A percentile compares a stretch with the other conserved stretches of the same genome.
Evolutionary conservation across 2,113 vertebrate genomes (phyloP).

Genomic region (Heteronetta atricapilla): DNA sequence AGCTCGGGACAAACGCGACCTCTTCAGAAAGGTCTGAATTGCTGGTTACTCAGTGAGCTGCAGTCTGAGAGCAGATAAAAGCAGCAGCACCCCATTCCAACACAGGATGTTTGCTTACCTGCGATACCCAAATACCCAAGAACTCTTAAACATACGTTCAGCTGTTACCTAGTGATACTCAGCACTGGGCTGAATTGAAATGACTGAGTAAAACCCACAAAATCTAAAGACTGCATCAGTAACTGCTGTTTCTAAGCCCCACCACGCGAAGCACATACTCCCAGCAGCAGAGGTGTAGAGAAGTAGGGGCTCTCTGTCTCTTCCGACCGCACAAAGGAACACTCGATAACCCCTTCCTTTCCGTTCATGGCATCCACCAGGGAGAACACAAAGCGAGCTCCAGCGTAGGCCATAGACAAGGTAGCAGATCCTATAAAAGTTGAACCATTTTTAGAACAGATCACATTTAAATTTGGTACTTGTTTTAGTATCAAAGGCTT

Average conservation of each 20-base stretch:
- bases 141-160: background rate
- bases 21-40: background rate
- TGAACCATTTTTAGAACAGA: background rate
- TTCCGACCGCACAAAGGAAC: constrained; percentile 89
- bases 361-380: constrained; percentile 94
- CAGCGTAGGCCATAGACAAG: constrained; percentile 96
- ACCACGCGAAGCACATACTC: constrained; percentile 69
- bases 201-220: background rate
- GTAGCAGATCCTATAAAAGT: constrained; percentile 89
- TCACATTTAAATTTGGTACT: accelerated
- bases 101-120: accelerated
- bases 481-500: background rate
- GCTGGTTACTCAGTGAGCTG: background rate
- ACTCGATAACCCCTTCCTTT: constrained; percentile 94
- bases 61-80: background rate
- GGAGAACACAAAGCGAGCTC: constrained; percentile 94
- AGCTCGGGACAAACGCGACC: background rate
- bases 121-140: background rate
- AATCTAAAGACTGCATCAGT: background rate
- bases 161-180: background rate
- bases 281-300: constrained; percentile 93
- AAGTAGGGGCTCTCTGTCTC: constrained; percentile 94
- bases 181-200: background rate
- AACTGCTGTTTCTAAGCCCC: background rate
- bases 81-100: background rate